These are phyloP conservation scores for Ctenopoma multispine DNA, from an alignment of 2,797 vertebrate species.

Conservation along the genomic window DNA sequence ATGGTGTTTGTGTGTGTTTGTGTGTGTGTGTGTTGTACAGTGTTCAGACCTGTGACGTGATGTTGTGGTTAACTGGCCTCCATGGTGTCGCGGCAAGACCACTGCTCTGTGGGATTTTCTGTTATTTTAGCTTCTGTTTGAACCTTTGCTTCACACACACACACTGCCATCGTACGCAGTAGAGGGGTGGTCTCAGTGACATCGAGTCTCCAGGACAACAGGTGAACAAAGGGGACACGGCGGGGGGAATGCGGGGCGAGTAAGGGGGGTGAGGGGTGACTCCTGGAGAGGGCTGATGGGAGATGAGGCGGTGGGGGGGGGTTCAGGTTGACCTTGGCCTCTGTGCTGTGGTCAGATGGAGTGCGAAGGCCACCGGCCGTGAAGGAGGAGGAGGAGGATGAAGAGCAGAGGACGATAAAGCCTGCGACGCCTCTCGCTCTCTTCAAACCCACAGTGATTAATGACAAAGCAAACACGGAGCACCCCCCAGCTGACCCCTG, in stretches of 20 bases:
- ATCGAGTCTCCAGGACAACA: conserved; percentile 84
- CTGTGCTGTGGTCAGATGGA: conserved; percentile 78
- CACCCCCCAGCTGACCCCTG: conserved; percentile 59
- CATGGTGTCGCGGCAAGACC: conserved; percentile 56
- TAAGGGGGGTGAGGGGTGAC: conserved; percentile 33
- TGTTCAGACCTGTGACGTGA: neutral
- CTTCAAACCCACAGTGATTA: conserved; percentile 70
- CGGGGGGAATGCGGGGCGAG: conserved; percentile 74
- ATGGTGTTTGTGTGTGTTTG: too few relatives aligned
- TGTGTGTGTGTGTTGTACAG: neutral
- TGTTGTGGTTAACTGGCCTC: conserved; percentile 21
- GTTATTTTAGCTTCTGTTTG: conserved; percentile 75
- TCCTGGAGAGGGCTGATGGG: conserved; percentile 41
- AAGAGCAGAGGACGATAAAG: conserved; percentile 51
- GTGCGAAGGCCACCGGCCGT: conserved; percentile 69
- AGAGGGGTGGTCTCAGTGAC: conserved; percentile 75
- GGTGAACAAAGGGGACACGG: conserved; percentile 80
- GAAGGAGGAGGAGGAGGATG: conserved; percentile 43
- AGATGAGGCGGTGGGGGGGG: conserved; percentile 23
- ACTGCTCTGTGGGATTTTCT: conserved; percentile 62
- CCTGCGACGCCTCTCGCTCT: conserved; percentile 50
- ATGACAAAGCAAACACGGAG: conserved; percentile 57
- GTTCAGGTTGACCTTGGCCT: conserved; percentile 81
- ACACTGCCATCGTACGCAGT: conserved; percentile 11
- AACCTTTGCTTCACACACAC: conserved; percentile 59